These are phyloP conservation scores for Pycnomerus fuliginosus DNA, from an alignment of 2,888 invertebrate species.

Conservation along the genomic window DNA sequence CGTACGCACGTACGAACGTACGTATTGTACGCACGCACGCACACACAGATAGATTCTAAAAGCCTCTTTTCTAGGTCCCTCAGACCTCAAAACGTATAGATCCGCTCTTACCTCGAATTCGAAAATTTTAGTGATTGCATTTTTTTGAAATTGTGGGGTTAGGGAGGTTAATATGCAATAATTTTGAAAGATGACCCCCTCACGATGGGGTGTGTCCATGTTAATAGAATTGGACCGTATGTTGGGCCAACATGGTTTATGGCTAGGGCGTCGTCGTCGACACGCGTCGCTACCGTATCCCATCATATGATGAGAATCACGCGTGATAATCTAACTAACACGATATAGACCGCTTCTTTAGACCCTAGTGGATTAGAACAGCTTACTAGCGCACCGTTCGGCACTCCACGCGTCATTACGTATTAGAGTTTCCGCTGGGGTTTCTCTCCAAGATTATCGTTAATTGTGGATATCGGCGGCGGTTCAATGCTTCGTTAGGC, in stretches of 20 bases:
- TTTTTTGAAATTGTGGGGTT: too few species aligned
- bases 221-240: too few species aligned
- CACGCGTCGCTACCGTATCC: constrained; percentile 40
- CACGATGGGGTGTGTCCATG: too few species aligned
- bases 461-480: constrained; percentile 35
- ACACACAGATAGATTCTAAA: too few species aligned
- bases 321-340: constrained; percentile 50
- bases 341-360: constrained; percentile 36
- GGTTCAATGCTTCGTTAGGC: constrained; percentile 36
- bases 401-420: constrained; percentile 45
- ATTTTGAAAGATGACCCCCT: too few species aligned
- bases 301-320: constrained; percentile 42
- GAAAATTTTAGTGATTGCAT: too few species aligned
- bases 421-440: constrained; percentile 43
- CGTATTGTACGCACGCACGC: too few species aligned
- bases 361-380: constrained; percentile 24
- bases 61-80: too few species aligned
- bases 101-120: too few species aligned
- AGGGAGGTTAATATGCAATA: too few species aligned
- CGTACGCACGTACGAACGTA: too few species aligned
- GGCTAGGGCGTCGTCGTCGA: constrained; percentile 34
- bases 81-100: too few species aligned
- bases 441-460: constrained; percentile 26
- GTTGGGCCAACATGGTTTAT: constrained; percentile 45
- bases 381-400: constrained; percentile 17